Base-by-base conservation (phyloP, 1,140 invertebrate species). In the Arion vulgaris region DNA sequence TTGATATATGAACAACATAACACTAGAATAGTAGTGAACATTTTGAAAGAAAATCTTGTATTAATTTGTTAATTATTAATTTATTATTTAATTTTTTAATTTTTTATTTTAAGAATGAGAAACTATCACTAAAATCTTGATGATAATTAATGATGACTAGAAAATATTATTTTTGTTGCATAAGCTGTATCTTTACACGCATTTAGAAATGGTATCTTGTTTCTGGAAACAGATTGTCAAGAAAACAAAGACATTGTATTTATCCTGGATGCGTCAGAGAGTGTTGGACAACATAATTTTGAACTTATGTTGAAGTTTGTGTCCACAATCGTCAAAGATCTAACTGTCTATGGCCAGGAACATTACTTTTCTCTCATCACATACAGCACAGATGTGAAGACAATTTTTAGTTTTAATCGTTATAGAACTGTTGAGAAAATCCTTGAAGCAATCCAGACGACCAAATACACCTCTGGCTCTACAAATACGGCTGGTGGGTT, bases 401-500 rank as follows among this genome's bases (percentile, higher is more conserved):
- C 88, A 15, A 83, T 89, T n/a, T 90, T 90, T 82, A 88, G 86
- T 68, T 86, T 90, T 19, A 84, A 86, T 26, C 80, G 89, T 34
- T 90, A 89, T 80, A 36, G 23, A n/a, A 77, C 82, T 38, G 72
- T 76, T 1, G 66, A 82, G 38, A 74, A 84, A 13, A 73, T 90
- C 0, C n/a, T 81, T 0, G 84, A 85, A 34, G 87, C 88, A 94
- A 66, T 91, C n/a, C 51, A 83, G 28, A 84, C 82, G 13, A 86
- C 87, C 1, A 77, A 84, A 15, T 91, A 91, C 72, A 85, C 73
- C 1, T 83, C 89, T 2, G 90, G 90, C 0, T 86, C 86, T 17
- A 91, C 91, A 9, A 91, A 91, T 85, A 91, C 89, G 0, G 90
- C 90, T 39, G 84, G 85, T 32, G 89, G 88, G 19, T 39, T 89